These are phyloP conservation scores for Coecobrya sp. DNA, from an alignment of 2,888 invertebrate genomes.

Conservation along the genomic window DNA sequence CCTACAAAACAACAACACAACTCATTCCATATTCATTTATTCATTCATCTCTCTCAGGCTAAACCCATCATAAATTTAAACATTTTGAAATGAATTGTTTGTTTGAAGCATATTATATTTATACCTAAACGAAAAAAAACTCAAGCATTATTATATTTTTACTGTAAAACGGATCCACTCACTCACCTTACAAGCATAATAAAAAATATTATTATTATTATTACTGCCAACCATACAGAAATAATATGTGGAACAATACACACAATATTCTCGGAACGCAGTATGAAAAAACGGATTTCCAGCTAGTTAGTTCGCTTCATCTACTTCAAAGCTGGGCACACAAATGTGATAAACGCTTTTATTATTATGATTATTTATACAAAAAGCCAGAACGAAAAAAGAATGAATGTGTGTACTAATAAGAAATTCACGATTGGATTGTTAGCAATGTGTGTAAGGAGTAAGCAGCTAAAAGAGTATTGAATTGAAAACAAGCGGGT, in stretches of 20 bases:
- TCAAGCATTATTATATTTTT: not conserved
- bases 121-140: constrained; percentile 4
- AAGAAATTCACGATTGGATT: constrained; percentile 66
- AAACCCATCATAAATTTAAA: constrained; percentile 68
- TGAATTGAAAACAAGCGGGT: not conserved
- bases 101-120: constrained; percentile 19
- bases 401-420: constrained; percentile 44
- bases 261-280: not conserved
- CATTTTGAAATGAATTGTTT: constrained; percentile 68
- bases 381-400: not conserved
- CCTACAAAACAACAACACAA: constrained; percentile 17
- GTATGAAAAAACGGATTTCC: constrained; percentile 5
- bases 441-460: constrained; percentile 48
- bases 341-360: constrained; percentile 38
- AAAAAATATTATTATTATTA: constrained; percentile 29
- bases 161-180: constrained; percentile 45
- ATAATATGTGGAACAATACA: not conserved
- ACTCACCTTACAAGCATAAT: constrained; percentile 26
- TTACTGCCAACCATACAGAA: not conserved
- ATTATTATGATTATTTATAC: constrained; percentile 46
- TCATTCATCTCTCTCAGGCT: constrained; percentile 68
- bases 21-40: constrained; percentile 77
- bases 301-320: constrained; percentile 18
- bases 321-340: not conserved
- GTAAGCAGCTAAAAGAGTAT: constrained; percentile 4